Evolutionary conservation across 2,113 vertebrate genomes (phyloP), one percentile per base, ranked within the genome.

Genomic region (Crotalus horridus): DNA sequence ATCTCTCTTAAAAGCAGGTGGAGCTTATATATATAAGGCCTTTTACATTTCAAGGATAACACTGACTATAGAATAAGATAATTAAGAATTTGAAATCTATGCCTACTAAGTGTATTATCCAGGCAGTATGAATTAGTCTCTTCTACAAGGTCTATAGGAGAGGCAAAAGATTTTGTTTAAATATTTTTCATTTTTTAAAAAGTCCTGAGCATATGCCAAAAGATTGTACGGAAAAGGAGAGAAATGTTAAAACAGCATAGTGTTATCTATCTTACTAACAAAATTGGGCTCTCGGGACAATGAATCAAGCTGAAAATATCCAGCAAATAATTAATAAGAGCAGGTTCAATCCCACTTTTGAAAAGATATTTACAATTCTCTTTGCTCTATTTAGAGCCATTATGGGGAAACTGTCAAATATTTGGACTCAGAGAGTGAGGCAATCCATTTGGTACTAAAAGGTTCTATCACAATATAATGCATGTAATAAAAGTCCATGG

Each of bases 1-100:
- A 88, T 20, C 12, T 1, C 54, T 33, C 2, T 88, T 89, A 92
- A 94, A 94, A 94, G 92, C 91, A 91, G 86, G 81, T 48, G 53
- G 93, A 87, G 85, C 86, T 33, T 93, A 53, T 90, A 93, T 93
- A 91, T 64, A 74, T 53, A 51, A 51, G 21, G 54, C 39, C 26
- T 15, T 91, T 58, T 48, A 90, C 91, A 95, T 93, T 88, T 93
- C 93, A 93, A 48, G 59, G 46, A 33, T 54, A 56, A 54, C 56
- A 86, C 29, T 20, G 85, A 93, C 92, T 86, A 64, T 54, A 90
- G 17, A 51, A 94, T 87, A 54, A 87, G 6, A 51, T 88, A 94
- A 94, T 94, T 85, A 92, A 95, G 89, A 1, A 86, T 85, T 51
- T 95, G 95, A 92, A 93, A 88, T 85, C 64, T 74, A 89, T 95